These are phyloP conservation scores for Cotesia chilonis DNA, from an alignment of 1,140 invertebrate species.

Conservation along the genomic window DNA sequence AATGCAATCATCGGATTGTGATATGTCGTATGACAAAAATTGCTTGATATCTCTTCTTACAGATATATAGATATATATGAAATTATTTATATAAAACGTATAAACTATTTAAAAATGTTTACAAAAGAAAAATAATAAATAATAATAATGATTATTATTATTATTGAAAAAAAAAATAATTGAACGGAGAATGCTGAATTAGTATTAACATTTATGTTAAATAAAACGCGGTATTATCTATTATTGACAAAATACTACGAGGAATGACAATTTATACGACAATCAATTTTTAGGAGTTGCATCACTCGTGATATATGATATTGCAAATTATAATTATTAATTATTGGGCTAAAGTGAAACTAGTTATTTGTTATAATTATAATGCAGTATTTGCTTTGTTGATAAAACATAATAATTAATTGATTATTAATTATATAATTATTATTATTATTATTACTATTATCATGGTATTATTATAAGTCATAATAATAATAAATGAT, in stretches of 20 bases:
- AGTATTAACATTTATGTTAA: neutral
- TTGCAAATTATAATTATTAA: conserved; percentile 23
- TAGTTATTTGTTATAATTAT: conserved; percentile 38
- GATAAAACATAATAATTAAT: too few relatives aligned
- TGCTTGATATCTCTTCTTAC: too few relatives aligned
- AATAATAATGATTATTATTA: too few relatives aligned
- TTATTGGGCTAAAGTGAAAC: conserved; percentile 24
- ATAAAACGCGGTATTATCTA: too few relatives aligned
- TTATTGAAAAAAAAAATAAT: too few relatives aligned
- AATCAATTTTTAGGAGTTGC: conserved; percentile 37
- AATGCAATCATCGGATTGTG: conserved; percentile 2
- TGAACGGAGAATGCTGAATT: neutral
- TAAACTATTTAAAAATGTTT: too few relatives aligned
- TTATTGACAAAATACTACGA: neutral
- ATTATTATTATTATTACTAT: neutral
- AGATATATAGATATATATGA: too few relatives aligned
- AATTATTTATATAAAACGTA: too few relatives aligned
- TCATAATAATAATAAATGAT: neutral
- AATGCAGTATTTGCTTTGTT: conserved; percentile 41
- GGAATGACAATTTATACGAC: conserved; percentile 37
- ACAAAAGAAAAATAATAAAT: too few relatives aligned
- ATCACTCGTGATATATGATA: conserved; percentile 31
- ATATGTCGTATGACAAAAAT: conserved; percentile 9
- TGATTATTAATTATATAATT: neutral
- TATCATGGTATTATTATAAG: too few relatives aligned